Conservation (phyloP, 2,888 invertebrate species). For the Prenolepis imparis region DNA sequence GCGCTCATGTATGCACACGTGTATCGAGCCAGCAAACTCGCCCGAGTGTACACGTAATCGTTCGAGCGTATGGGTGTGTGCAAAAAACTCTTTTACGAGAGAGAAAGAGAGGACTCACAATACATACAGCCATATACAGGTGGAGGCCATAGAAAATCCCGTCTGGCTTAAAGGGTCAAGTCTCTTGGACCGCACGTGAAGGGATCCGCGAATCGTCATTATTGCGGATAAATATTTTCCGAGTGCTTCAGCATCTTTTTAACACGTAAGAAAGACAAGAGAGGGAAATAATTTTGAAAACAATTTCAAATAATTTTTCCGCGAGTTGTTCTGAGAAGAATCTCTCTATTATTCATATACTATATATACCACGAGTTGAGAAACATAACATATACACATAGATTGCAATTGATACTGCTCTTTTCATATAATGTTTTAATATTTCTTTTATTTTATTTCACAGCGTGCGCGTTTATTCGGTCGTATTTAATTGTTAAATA, state of each 20-base stretch:
- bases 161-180: slow-evolving; percentile 85
- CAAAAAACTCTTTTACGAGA: slow-evolving; percentile 79
- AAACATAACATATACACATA: not conserved
- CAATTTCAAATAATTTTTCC: not conserved
- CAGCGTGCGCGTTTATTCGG: not conserved
- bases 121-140: slow-evolving; percentile 73
- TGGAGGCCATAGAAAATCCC: slow-evolving; percentile 84
- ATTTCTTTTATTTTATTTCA: not conserved
- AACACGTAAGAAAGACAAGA: not conserved
- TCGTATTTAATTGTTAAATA: not conserved
- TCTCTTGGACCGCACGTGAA: slow-evolving; percentile 72
- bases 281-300: slow-evolving; percentile 10
- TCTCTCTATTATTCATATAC: not conserved
- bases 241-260: not conserved
- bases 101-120: slow-evolving; percentile 67
- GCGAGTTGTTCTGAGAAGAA: not conserved
- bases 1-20: slow-evolving; percentile 54
- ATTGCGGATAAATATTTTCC: slow-evolving; percentile 38
- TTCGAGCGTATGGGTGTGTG: slow-evolving; percentile 69
- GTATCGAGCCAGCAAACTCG: slow-evolving; percentile 52
- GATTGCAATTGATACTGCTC: not conserved
- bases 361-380: too few species aligned
- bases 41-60: slow-evolving; percentile 57
- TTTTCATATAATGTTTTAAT: slow-evolving; percentile 14
- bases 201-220: slow-evolving; percentile 39